These are phyloP conservation scores for Trogon melanurus DNA, from an alignment of 2,113 vertebrate species.

Conservation along the genomic window DNA sequence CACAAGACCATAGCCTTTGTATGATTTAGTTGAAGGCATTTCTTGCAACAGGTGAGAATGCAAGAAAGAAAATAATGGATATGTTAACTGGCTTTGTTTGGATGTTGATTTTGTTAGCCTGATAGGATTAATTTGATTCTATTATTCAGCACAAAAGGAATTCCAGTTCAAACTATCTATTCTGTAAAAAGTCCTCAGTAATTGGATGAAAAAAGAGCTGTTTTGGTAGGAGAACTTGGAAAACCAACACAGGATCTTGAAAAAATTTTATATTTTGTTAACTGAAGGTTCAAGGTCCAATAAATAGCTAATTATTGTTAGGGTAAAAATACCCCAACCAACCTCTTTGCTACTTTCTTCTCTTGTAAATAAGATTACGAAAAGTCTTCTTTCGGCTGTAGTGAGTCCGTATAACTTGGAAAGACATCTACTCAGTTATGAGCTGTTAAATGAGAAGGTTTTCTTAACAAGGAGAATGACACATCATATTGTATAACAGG, in stretches of 20 bases:
- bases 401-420: neutral
- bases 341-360: neutral
- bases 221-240: neutral
- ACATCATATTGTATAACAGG: neutral
- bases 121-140: neutral
- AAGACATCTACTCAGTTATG: neutral
- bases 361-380: neutral
- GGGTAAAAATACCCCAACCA: fast-evolving
- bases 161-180: neutral
- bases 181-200: neutral
- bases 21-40: neutral
- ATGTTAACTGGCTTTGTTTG: neutral
- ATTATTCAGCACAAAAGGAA: neutral
- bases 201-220: neutral
- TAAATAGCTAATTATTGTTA: neutral
- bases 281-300: neutral
- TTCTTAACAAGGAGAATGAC: neutral
- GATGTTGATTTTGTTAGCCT: neutral
- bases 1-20: neutral
- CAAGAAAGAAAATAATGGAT: neutral
- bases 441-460: neutral
- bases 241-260: neutral
- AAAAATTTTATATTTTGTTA: neutral
- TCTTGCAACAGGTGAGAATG: neutral
- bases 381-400: neutral